Base-by-base conservation (phyloP, 2,888 invertebrate genomes). In the Phyllotreta cruciferae region DNA sequence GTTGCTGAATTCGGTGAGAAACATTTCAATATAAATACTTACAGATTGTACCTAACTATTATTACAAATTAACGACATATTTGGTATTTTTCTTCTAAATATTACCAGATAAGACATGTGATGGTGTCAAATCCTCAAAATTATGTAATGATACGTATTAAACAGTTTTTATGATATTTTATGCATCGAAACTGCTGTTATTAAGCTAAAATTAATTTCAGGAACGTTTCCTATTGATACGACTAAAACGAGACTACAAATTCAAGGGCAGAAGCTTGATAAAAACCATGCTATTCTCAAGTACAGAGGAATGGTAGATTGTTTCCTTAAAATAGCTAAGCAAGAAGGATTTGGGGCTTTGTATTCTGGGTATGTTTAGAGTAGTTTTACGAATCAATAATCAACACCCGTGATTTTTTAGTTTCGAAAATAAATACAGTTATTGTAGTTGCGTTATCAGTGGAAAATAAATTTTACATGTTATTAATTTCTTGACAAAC, bases 171-270 rank as follows among this genome's bases (percentile, higher is more conserved):
- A 9, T 1, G 34, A 13, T 9, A 10, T 8, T 7, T 47, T 47
- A 24, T 24, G 24, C 24, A 24, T 24, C 24, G 24, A 24, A 24
- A 24, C 24, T 24, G 24, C 4, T 13, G n/a, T 49, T 24, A 49
- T 49, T n/a, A 41, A 41, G 6, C 9, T 9, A 9, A 41, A 41
- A 47, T 47, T 4, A 44, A 24, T 49, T 78, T 9, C 74, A 93
- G 96, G 96, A 71, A 97, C 96, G 42, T 97, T 96, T 83, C 96
- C 96, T n/a, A 92, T 97, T 73, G 97, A 97, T 81, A 94, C 95
- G 36, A 93, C 96, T 14, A 97, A 97, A 83, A 96, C 96, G 11
- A 87, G 96, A 70, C 86, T 97, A 14, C 96, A 97, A 84, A 88
- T 97, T 76, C 97, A 97, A 82, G 97, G 96, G 1, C 96, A 96